A percentile compares a stretch with the other conserved stretches of the same genome.
Conservation (phyloP, 2,113 vertebrate genomes). For the Eulacestoma nigropectus region DNA sequence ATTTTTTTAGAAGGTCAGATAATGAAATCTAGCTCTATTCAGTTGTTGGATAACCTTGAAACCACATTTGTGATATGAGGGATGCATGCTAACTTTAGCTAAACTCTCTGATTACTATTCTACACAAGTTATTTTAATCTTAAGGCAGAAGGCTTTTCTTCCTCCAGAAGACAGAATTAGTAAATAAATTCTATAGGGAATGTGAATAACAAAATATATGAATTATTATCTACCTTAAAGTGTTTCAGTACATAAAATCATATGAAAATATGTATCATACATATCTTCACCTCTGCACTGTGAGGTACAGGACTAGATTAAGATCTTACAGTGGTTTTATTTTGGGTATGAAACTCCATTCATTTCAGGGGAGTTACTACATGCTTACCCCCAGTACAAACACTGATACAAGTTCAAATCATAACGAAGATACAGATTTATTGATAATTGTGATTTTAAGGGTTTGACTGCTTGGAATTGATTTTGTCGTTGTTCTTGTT, state of each 20-base stretch:
- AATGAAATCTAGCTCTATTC: neutral
- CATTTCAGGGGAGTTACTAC: neutral
- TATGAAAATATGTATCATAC: neutral
- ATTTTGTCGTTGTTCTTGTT: neutral
- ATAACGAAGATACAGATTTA: neutral
- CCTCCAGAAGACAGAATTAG: neutral
- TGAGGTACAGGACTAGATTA: neutral
- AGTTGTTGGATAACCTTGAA: constrained; percentile 34
- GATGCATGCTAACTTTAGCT: neutral
- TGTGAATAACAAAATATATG: neutral
- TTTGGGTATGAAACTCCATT: neutral
- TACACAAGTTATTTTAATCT: neutral
- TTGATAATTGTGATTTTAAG: neutral
- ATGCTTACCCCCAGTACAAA: neutral
- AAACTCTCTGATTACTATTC: constrained; percentile 20
- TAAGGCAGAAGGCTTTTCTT: neutral
- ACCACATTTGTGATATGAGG: neutral
- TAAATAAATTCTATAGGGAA: neutral
- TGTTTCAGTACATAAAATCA: neutral
- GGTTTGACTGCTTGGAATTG: neutral
- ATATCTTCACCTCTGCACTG: neutral
- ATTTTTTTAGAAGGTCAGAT: constrained; percentile 11
- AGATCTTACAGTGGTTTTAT: neutral
- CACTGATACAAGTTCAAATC: neutral
- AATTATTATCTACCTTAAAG: neutral